A percentile compares a stretch with the other conserved stretches of the same genome.
These are phyloP conservation scores for Lithosia quadra DNA, from an alignment of 2,888 invertebrate species.

Conservation along the genomic window DNA sequence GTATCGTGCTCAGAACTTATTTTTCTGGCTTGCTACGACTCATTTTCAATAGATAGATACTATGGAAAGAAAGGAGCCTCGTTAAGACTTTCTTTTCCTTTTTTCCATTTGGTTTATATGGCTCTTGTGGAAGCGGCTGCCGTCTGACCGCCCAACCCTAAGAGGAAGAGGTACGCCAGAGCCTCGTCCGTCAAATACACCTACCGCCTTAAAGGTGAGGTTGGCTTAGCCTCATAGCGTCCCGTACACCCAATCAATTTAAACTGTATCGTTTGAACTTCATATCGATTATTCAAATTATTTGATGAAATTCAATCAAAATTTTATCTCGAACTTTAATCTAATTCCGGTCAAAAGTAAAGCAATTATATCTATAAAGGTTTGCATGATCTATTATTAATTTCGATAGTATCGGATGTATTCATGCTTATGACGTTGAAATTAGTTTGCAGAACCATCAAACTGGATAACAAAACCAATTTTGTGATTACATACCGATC, in stretches of 20 bases:
- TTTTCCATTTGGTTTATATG: too few relatives aligned
- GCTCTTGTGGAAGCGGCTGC: too few relatives aligned
- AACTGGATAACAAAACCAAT: background rate
- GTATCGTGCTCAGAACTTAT: background rate
- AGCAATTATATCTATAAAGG: background rate
- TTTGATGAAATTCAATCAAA: background rate
- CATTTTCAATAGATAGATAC: too few relatives aligned
- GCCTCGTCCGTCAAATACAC: too few relatives aligned
- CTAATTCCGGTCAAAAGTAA: too few relatives aligned
- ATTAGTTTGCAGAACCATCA: background rate
- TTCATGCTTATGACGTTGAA: background rate
- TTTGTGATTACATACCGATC: background rate
- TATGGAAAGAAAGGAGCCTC: too few relatives aligned
- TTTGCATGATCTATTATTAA: background rate
- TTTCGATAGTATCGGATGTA: background rate
- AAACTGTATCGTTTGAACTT: background rate
- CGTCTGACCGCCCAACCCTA: too few relatives aligned
- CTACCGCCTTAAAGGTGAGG: too few relatives aligned
- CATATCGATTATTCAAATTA: background rate
- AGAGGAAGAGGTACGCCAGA: too few relatives aligned
- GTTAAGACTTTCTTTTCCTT: too few relatives aligned
- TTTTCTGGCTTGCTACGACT: background rate
- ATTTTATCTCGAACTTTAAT: background rate
- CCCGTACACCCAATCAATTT: background rate
- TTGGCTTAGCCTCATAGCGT: too few relatives aligned